These are phyloP conservation scores for Cisticola juncidis DNA, from an alignment of 2,113 vertebrate species.

Conservation along the genomic window DNA sequence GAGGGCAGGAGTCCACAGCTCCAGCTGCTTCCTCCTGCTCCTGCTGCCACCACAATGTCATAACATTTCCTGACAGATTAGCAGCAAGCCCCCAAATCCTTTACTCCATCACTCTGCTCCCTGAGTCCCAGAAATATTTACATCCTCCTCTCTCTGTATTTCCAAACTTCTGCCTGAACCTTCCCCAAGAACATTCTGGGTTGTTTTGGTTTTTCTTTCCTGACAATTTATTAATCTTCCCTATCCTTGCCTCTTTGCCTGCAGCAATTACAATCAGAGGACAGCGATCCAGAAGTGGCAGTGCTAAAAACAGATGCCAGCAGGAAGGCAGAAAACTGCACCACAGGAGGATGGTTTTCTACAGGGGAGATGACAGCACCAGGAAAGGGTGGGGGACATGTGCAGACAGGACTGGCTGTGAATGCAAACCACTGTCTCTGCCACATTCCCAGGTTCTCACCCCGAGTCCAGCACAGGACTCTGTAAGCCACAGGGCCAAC, in stretches of 20 bases:
- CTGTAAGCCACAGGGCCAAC: background rate
- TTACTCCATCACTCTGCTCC: conserved; percentile 4
- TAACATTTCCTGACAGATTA: conserved; percentile 37
- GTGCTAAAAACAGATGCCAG: conserved; percentile 55
- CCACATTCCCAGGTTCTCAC: background rate
- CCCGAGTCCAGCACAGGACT: background rate
- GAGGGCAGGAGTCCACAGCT: background rate
- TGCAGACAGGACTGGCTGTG: background rate
- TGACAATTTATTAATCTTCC: conserved; percentile 22
- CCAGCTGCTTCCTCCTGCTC: conserved; percentile 51
- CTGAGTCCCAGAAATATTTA: background rate
- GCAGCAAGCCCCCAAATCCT: background rate
- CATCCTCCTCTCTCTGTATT: background rate
- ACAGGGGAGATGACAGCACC: background rate
- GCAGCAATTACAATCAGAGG: conserved; percentile 48
- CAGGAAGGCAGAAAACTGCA: conserved; percentile 43
- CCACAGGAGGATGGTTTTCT: conserved; percentile 1
- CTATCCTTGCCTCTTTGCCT: background rate
- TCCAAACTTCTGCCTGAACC: conserved; percentile 14
- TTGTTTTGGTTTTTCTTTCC: background rate
- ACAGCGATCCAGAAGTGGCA: conserved; percentile 1
- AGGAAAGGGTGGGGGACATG: background rate
- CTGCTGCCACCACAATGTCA: conserved; percentile 16
- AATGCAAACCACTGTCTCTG: background rate
- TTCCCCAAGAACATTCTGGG: background rate